phyloP scores from a whole-genome alignment of 2,113 vertebrate species.

The Siphamia tubifer region DNA sequence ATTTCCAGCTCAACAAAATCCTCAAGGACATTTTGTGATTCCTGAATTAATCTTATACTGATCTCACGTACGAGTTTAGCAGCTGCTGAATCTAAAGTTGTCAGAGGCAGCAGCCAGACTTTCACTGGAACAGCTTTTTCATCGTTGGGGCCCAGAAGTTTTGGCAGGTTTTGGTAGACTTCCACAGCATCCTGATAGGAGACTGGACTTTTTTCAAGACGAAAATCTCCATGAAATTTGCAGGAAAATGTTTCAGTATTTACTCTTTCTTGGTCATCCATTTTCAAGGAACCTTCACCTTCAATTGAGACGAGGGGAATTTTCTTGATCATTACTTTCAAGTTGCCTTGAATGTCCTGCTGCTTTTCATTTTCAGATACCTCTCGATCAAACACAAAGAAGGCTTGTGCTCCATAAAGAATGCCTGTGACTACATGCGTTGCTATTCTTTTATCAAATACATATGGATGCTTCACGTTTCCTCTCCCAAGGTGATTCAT shows the following conservation, averaged over 20 bases:
- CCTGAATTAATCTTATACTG: constrained; percentile 7
- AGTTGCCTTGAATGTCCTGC: constrained; percentile 36
- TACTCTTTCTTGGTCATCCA: not conserved
- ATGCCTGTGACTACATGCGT: constrained; percentile 66
- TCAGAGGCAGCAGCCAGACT: constrained; percentile 70
- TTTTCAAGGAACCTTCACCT: constrained; percentile 1
- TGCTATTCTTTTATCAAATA: constrained; percentile 41
- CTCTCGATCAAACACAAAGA: constrained; percentile 67
- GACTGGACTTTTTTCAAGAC: constrained; percentile 3
- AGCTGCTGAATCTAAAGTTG: constrained; percentile 48
- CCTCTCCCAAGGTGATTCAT: constrained; percentile 54
- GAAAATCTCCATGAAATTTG: constrained; percentile 66
- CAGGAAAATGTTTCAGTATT: constrained; percentile 50
- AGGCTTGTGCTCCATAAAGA: constrained; percentile 65
- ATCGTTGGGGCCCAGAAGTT: constrained; percentile 17
- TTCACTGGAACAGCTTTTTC: constrained; percentile 62
- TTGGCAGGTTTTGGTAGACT: constrained; percentile 57
- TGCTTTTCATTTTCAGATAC: constrained; percentile 34
- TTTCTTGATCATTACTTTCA: constrained; percentile 32
- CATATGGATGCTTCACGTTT: constrained; percentile 12
- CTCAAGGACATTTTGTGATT: constrained; percentile 30
- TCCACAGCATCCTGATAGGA: constrained; percentile 58
- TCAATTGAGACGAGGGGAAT: not conserved
- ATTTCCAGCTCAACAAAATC: constrained; percentile 30
- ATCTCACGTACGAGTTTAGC: constrained; percentile 55